Base-by-base conservation (phyloP, 2,113 vertebrate species). In the Thunnus maccoyii region DNA sequence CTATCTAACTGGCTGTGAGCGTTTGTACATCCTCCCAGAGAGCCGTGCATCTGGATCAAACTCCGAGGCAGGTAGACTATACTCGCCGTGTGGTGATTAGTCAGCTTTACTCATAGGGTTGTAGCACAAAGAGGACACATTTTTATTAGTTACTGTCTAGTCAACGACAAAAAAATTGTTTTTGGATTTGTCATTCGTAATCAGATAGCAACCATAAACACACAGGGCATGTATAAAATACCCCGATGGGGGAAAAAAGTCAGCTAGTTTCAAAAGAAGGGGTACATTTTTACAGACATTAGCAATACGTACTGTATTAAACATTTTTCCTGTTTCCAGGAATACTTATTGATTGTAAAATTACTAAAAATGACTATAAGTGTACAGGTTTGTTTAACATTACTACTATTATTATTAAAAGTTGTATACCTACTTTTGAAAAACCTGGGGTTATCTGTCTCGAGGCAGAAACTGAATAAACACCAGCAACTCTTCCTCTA, bases 1-100 rank as follows among this genome's bases (percentile, higher is more conserved):
- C 64, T 63, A 52, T 86, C 82, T 74, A 68, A 89, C 68, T 63
- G 86, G 89, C 89, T 91, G 87, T 87, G 89, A 93, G 90, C 86
- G 80, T 91, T 92, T 91, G 86, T 87, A 36, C 75, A 47, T 82
- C 67, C 48, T 85, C 78, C 66, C 57, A 61, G 22, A 84, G 58
- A 81, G 72, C 47, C 4, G 5, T 14, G 22, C 50, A 32, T 52
- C 56, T n/a, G 66, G 44, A 71, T 74, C 22, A 71, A 57, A 71
- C n/a, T 44, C 48, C 1, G 5, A 32, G 56, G 72, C 63, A 72
- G 32, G 78, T 50, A 65, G 22, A 72, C 41, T 27, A 5, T 0
- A 27, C 27, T 67, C 50, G 4, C 15, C 48, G 9, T 20, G 8
- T 67, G 46, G 15, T 62, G 54, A 47, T 67, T 44, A 48, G 56